Conservation (phyloP, 1,140 invertebrate genomes). For the Temnothorax nylanderi region DNA sequence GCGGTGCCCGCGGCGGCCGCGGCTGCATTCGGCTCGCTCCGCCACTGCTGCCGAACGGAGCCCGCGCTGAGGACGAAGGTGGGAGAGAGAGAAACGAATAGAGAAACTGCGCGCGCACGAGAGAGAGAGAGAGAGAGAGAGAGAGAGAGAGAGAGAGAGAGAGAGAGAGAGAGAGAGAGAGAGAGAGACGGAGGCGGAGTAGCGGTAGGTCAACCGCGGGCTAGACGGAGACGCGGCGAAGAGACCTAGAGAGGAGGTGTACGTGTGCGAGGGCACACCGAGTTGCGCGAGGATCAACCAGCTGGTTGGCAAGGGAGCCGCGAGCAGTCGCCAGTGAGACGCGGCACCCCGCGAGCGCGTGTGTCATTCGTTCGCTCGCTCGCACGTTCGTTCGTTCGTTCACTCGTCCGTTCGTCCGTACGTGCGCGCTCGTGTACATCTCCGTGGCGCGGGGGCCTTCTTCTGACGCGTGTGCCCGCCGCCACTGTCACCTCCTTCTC, state of each 20-base stretch:
- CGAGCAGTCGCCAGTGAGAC: constrained; percentile 83
- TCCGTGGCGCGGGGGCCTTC: constrained; percentile 14
- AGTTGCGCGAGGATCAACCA: constrained; percentile 79
- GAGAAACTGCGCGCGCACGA: not conserved
- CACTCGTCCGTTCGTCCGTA: constrained; percentile 48
- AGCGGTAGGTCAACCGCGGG: constrained; percentile 47
- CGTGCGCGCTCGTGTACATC: constrained; percentile 61
- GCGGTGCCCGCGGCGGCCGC: constrained; percentile 42
- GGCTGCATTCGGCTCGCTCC: constrained; percentile 44
- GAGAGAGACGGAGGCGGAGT: constrained; percentile 38
- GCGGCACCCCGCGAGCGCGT: constrained; percentile 80
- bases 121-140: constrained; percentile 17
- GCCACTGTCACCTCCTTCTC: not conserved
- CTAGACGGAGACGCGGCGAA: constrained; percentile 57
- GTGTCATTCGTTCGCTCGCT: constrained; percentile 69
- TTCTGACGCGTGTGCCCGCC: not conserved
- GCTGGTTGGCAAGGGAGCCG: constrained; percentile 81
- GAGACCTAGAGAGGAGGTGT: constrained; percentile 65
- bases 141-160: not conserved
- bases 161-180: constrained; percentile 32
- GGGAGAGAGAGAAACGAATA: constrained; percentile 3
- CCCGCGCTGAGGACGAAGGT: constrained; percentile 13
- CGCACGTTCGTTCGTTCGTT: constrained; percentile 56
- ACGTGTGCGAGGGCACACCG: constrained; percentile 76
- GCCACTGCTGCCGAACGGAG: constrained; percentile 52